Evolutionary conservation across 1,140 invertebrate genomes (phyloP), one percentile per base, ranked within the genome.

Genomic region (Trichoplusia ni): DNA sequence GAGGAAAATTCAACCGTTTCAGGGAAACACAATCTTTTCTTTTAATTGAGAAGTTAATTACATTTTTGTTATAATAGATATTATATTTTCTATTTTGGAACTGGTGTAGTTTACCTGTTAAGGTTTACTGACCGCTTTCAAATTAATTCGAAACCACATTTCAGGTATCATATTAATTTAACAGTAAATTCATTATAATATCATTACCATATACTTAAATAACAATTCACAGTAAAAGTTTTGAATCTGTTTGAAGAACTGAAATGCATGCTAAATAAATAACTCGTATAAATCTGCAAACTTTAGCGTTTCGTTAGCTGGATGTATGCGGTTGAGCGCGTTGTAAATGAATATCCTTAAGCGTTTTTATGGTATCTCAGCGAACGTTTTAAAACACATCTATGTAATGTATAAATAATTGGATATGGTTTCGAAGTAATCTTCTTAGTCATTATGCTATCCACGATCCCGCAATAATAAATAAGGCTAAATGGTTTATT

Each of bases 1-100:
- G 46, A 49, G 46, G 46, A 49, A 49, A 46, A 49, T 49, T 49
- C 18, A 29, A 49, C 25, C 46, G 46, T 46, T 46, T 46, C 42
- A 46, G 42, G 8, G 46, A 49, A 29, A 49, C 46, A 49, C 14
- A 25, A 49, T 49, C 46, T 18, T 49, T 31, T 9, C 25, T 49
- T 29, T 49, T 49, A 49, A 49, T 49, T 49, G 46, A 29, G 13
- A 49, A 49, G 46, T 18, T 31, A 49, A 18, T 49, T 49, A 49
- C 25, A 49, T 31, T 49, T 49, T 49, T 25, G 27, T 31, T 31
- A 31, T 31, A 31, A 49, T 29, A 29, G 46, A 49, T 31, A 18
- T 14, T 25, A 11, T 6, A 47, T 49, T 8, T 18, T 31, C 18
- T 49, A 9, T 23, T 31, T 49, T 49, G 6, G 23, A 13, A 47